Percentiles rank a stretch among this genome's conserved stretches.
These are phyloP conservation scores for Anguilla pacifica DNA, from an alignment of 2,797 vertebrate species.

Conservation along the genomic window DNA sequence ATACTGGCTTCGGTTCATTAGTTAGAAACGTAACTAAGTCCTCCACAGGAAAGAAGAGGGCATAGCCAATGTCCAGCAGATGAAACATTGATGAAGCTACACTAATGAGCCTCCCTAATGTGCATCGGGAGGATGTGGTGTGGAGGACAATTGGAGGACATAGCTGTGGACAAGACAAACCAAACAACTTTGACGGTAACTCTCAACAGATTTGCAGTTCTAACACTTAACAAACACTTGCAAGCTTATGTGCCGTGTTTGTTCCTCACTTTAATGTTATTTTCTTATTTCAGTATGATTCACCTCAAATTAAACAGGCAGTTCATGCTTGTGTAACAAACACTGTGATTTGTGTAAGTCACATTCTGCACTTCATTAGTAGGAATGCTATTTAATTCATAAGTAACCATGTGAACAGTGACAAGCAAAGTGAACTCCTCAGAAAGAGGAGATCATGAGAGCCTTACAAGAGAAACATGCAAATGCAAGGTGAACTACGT, in stretches of 20 bases:
- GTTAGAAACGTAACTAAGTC: neutral
- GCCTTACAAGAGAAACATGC: neutral
- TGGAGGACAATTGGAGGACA: neutral
- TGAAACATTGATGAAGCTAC: neutral
- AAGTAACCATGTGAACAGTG: neutral
- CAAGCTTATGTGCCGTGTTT: neutral
- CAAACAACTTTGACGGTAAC: neutral
- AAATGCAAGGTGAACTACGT: neutral
- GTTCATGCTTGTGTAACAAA: neutral
- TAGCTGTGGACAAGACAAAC: neutral
- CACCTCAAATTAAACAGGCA: neutral
- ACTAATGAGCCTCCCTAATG: neutral
- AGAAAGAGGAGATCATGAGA: neutral
- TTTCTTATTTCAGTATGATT: neutral
- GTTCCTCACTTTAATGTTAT: neutral
- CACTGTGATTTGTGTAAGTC: neutral
- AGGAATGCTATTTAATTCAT: neutral
- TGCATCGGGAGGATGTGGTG: neutral
- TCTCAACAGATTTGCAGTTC: neutral
- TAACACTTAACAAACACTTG: no score
- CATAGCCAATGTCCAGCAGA: neutral
- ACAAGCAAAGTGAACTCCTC: neutral
- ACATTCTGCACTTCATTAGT: neutral
- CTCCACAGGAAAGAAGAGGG: neutral
- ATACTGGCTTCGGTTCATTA: neutral